Conservation (phyloP, 2,113 vertebrate genomes). For the Narcine bancroftii region DNA sequence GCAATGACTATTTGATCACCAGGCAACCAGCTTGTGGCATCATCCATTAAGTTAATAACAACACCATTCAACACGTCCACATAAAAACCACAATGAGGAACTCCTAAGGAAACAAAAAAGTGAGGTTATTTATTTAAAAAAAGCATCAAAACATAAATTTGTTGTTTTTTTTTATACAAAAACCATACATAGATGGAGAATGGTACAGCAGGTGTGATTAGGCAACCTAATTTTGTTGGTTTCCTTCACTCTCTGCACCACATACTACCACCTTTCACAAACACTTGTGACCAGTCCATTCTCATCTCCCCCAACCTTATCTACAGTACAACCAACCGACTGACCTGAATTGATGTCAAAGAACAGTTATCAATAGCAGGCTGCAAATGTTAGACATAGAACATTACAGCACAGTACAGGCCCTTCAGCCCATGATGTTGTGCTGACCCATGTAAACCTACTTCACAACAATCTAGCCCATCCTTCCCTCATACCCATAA, state of each 20-base stretch:
- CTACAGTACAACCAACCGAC: background rate
- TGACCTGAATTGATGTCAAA: background rate
- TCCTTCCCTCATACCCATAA: too few relatives aligned
- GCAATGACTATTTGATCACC: slow-evolving; percentile 44
- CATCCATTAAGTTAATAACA: slow-evolving; percentile 47
- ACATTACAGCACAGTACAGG: too few relatives aligned
- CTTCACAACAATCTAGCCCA: too few relatives aligned
- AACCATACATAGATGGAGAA: background rate
- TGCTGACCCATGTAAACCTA: too few relatives aligned
- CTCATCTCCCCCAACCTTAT: background rate
- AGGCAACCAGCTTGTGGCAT: slow-evolving; percentile 48
- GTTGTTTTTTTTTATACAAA: too few relatives aligned
- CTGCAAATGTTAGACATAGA: background rate
- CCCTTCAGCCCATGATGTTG: too few relatives aligned
- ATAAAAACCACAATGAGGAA: slow-evolving; percentile 47
- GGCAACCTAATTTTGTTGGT: background rate
- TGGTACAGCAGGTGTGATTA: background rate
- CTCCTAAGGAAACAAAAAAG: slow-evolving; percentile 39
- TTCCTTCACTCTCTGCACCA: background rate
- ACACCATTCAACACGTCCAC: slow-evolving; percentile 46
- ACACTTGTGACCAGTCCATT: background rate
- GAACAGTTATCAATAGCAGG: background rate
- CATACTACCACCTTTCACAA: background rate
- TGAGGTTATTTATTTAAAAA: too few relatives aligned
- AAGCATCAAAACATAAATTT: too few relatives aligned